Percentiles rank a stretch among this genome's conserved stretches.
These are phyloP conservation scores for Ascaphus truei DNA, from an alignment of 2,113 vertebrate genomes.

Conservation along the genomic window DNA sequence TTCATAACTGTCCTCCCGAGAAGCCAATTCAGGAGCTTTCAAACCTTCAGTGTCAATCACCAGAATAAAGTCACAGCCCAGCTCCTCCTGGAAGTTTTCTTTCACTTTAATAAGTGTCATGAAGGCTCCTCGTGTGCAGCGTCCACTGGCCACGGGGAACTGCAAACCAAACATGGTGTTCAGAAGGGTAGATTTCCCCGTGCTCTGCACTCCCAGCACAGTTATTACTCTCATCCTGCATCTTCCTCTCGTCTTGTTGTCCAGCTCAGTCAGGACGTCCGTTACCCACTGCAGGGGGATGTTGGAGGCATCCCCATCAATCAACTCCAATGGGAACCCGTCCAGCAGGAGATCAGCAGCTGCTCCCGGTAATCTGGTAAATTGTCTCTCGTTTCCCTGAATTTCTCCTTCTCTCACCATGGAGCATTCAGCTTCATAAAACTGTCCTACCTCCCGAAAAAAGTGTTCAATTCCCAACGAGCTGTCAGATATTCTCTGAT, in stretches of 20 bases:
- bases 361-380: conserved; percentile 27
- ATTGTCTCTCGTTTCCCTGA: neutral
- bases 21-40: conserved; percentile 38
- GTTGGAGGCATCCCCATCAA: conserved; percentile 66
- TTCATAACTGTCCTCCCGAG: conserved; percentile 52
- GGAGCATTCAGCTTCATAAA: conserved; percentile 63
- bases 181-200: conserved; percentile 73
- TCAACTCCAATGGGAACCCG: conserved; percentile 69
- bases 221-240: conserved; percentile 61
- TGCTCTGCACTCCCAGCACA: conserved; percentile 68
- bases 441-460: conserved; percentile 71
- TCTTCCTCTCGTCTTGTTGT: conserved; percentile 48
- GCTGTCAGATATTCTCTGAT: conserved; percentile 46
- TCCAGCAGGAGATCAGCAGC: conserved; percentile 56
- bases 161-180: conserved; percentile 73
- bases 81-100: conserved; percentile 52
- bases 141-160: conserved; percentile 57
- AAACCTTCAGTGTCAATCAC: conserved; percentile 63
- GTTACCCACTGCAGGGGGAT: conserved; percentile 69
- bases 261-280: conserved; percentile 56
- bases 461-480: conserved; percentile 70
- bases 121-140: conserved; percentile 60
- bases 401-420: conserved; percentile 30
- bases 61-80: conserved; percentile 68
- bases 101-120: conserved; percentile 50